Evolutionary conservation across 1,140 invertebrate species (phyloP), one percentile per base, ranked within the genome.

Genomic region (Asbolus verrucosus): DNA sequence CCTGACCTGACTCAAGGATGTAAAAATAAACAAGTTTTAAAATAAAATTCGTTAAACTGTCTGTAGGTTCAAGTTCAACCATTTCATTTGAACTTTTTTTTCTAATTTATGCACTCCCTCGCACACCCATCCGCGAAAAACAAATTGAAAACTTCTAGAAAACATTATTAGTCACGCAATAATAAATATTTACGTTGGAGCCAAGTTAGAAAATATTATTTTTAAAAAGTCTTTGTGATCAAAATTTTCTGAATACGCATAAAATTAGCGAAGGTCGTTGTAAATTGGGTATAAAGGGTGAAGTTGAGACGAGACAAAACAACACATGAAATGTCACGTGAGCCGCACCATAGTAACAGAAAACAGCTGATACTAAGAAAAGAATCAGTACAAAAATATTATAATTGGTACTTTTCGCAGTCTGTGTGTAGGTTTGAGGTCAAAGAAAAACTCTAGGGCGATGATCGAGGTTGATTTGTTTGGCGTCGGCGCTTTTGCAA

Each of bases 391-490:
- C 21, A 54, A 54, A 54, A 27, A 54, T 54, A 54, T 54, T 54
- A 54, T 54, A 54, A 54, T 54, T 54, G 27, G 46, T 54, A 8
- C 46, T 54, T 54, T 54, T 54, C 46, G 24, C 9, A 54, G 46
- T 27, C 46, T 41, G 61, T 63, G n/a, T n/a, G 61, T 63, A 63
- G 61, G 61, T 41, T 63, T 63, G 21, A 63, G 61, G 61, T 63
- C 61, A 41, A 6, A 41, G 61, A 63, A 63, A 41, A 63, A 63
- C 61, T 41, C 61, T 63, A 41, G 61, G 61, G 33, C 61, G 39
- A 63, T 63, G 61, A 63, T 63, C 61, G 61, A 33, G 54, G 50
- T 21, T 59, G 27, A 59, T 59, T 6, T 18, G 50, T 59, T 50
- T 59, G 19, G 24, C 21, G 31, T 6, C 60, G 31, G 16, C 27